Evolutionary conservation across 2,113 vertebrate genomes (phyloP).

Genomic region (Orthonyx spaldingii): DNA sequence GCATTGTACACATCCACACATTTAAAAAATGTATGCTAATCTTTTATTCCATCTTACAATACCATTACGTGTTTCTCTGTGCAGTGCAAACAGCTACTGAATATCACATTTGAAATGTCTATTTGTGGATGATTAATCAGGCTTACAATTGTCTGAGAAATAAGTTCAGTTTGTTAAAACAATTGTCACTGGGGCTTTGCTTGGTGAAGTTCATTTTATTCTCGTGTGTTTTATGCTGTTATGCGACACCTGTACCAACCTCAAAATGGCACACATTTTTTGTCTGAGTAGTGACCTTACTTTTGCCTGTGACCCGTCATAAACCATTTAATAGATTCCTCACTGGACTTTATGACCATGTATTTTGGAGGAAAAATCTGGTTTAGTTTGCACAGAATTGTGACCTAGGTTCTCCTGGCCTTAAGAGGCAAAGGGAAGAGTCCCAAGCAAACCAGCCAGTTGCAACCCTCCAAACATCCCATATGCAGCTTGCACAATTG

Average conservation of each 20-base stretch:
- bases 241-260: neutral
- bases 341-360: neutral
- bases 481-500: accelerated
- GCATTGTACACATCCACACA: neutral
- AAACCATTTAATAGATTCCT: neutral
- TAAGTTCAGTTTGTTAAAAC: neutral
- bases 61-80: neutral
- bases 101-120: neutral
- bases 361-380: neutral
- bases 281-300: neutral
- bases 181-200: neutral
- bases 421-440: neutral
- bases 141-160: neutral
- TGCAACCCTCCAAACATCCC: neutral
- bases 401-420: neutral
- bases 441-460: neutral
- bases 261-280: neutral
- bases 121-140: neutral
- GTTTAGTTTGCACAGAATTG: neutral
- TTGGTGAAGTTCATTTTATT: neutral
- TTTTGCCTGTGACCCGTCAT: neutral
- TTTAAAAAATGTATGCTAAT: neutral
- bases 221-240: neutral
- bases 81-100: neutral
- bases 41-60: neutral